Evolutionary conservation across 2,797 vertebrate species (phyloP).

Genomic region (Trichosurus vulpecula): DNA sequence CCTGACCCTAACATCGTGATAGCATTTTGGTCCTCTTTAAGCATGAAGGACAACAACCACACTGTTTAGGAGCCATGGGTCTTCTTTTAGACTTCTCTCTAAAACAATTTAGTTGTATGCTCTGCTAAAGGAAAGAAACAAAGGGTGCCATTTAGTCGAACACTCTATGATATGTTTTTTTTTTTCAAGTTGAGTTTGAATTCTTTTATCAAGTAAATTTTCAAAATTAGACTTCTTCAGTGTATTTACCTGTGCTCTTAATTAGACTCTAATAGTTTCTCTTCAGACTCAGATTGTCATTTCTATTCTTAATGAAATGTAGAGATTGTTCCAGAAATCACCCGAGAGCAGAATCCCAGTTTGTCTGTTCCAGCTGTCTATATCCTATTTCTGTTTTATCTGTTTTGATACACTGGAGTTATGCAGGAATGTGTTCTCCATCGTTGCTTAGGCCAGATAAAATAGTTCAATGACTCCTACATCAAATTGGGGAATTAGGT

Average conservation of each 20-base stretch:
- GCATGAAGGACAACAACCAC: neutral
- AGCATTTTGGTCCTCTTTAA: neutral
- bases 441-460: constrained; percentile 69
- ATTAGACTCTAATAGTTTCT: constrained; percentile 71
- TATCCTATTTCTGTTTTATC: constrained; percentile 63
- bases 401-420: constrained; percentile 39
- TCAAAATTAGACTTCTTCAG: constrained; percentile 56
- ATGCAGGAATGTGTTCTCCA: constrained; percentile 54
- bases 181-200: constrained; percentile 72
- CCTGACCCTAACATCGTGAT: neutral
- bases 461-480: constrained; percentile 70
- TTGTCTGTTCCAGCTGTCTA: constrained; percentile 49
- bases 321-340: constrained; percentile 70
- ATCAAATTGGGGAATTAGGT: constrained; percentile 66
- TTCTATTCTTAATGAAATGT: constrained; percentile 75
- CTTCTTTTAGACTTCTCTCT: neutral
- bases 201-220: constrained; percentile 71
- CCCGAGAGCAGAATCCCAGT: constrained; percentile 48
- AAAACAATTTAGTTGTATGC: neutral
- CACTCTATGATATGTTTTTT: constrained; percentile 57
- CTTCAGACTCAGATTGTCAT: constrained; percentile 49
- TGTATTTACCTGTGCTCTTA: constrained; percentile 59
- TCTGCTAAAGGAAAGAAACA: constrained; percentile 21
- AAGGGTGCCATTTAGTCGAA: constrained; percentile 34
- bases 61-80: neutral